phyloP scores from a whole-genome alignment of 2,888 invertebrate genomes.

The Alloplasta piceator region DNA sequence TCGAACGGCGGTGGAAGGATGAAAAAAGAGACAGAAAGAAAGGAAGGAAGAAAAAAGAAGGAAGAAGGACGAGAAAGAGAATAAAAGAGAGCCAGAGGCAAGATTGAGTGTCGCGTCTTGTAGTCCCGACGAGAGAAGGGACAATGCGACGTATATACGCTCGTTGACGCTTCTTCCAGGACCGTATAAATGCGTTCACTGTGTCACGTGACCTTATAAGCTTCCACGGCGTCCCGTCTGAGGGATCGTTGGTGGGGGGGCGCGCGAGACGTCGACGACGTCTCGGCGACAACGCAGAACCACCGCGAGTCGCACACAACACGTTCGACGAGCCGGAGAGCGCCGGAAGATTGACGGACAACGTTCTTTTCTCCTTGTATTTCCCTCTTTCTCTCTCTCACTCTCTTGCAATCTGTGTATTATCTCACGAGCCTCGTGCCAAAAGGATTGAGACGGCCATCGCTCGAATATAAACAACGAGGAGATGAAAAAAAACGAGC shows the following conservation, averaged over 20 bases:
- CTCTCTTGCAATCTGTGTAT: too few species aligned
- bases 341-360: constrained; percentile 39
- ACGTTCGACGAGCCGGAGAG: not conserved
- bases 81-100: constrained; percentile 20
- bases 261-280: constrained; percentile 41
- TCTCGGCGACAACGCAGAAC: constrained; percentile 6
- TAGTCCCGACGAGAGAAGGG: constrained; percentile 47
- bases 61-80: not conserved
- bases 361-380: constrained; percentile 46
- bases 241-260: constrained; percentile 23
- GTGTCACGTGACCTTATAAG: constrained; percentile 59
- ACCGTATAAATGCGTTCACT: constrained; percentile 58
- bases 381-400: not conserved
- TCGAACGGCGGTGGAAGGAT: constrained; percentile 11
- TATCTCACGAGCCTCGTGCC: too few species aligned
- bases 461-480: too few species aligned
- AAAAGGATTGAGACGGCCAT: too few species aligned
- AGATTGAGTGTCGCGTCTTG: constrained; percentile 55
- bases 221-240: constrained; percentile 22
- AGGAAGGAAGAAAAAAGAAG: constrained; percentile 9
- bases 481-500: too few species aligned
- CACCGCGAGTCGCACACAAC: constrained; percentile 33
- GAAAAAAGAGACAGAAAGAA: constrained; percentile 36
- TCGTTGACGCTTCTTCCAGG: constrained; percentile 36
- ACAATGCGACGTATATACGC: constrained; percentile 57